phyloP scores from a whole-genome alignment of 2,113 vertebrate genomes.

The Gallinago undulata region DNA sequence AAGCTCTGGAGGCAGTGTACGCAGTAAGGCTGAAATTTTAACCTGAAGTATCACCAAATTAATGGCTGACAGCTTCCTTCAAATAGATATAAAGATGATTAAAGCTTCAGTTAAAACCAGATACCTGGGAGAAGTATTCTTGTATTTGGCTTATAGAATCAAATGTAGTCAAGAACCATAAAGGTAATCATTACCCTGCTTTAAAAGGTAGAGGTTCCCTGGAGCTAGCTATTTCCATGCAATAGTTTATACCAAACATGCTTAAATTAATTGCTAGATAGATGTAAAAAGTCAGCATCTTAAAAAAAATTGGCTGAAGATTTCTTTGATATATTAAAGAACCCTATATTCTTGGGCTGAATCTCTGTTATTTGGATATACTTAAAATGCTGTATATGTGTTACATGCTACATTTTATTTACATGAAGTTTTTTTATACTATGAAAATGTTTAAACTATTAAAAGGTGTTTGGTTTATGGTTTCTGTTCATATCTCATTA shows the following conservation, averaged over 20 bases:
- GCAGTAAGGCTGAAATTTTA: not conserved
- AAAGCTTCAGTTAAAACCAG: not conserved
- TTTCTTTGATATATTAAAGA: not conserved
- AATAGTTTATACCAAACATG: not conserved
- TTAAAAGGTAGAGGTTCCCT: not conserved
- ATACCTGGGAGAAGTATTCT: not conserved
- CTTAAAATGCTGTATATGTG: not conserved
- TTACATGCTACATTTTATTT: not conserved
- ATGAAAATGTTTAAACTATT: not conserved
- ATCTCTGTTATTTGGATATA: not conserved
- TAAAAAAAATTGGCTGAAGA: not conserved
- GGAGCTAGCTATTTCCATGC: not conserved
- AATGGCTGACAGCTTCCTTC: not conserved
- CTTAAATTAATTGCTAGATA: not conserved
- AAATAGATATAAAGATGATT: not conserved
- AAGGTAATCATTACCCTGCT: not conserved
- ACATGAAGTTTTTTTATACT: not conserved
- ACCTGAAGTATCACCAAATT: not conserved
- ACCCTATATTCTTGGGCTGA: not conserved
- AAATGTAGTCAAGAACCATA: not conserved
- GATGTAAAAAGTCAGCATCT: not conserved
- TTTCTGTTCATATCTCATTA: not conserved
- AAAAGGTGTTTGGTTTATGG: not conserved
- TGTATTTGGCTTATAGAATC: not conserved
- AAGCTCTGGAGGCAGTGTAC: not conserved